A percentile compares a stretch with the other conserved stretches of the same genome.
Conservation (phyloP, 2,888 invertebrate genomes). For the Ditula angustiorana region DNA sequence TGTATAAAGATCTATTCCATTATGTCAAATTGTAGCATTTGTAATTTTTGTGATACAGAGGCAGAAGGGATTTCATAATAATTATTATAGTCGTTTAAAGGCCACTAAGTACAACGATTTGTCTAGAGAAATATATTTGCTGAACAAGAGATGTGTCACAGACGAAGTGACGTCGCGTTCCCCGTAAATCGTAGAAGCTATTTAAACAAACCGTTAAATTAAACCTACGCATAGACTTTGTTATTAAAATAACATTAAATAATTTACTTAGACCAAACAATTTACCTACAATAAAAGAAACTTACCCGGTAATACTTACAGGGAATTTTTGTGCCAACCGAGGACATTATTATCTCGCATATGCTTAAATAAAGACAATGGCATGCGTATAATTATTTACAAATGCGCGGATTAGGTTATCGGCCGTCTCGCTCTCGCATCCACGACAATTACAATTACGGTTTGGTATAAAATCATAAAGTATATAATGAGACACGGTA, state of each 20-base stretch:
- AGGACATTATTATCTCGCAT: conserved; percentile 17
- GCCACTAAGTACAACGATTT: neutral
- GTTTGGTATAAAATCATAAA: conserved; percentile 82
- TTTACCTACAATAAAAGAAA: neutral
- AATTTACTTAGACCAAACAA: neutral
- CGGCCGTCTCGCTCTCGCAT: conserved; percentile 53
- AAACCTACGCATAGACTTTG: conserved; percentile 4
- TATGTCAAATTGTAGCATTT: too few species aligned
- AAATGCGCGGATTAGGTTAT: conserved; percentile 40
- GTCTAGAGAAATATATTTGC: conserved; percentile 5
- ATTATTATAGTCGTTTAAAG: too few species aligned
- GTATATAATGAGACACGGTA: conserved; percentile 82
- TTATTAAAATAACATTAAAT: conserved; percentile 8
- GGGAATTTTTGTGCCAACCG: conserved; percentile 3
- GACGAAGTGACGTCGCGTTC: neutral
- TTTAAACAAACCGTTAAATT: conserved; percentile 3
- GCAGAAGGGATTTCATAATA: too few species aligned
- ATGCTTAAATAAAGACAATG: conserved; percentile 29
- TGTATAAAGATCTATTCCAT: too few species aligned
- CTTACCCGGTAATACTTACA: neutral
- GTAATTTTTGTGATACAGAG: too few species aligned
- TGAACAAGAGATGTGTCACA: conserved; percentile 6
- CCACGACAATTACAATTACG: conserved; percentile 74
- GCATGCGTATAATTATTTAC: conserved; percentile 33
- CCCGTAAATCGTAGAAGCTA: neutral